These are phyloP conservation scores for Galaxea fascicularis DNA, from an alignment of 92 coral and sea anemone species.

Conservation along the genomic window DNA sequence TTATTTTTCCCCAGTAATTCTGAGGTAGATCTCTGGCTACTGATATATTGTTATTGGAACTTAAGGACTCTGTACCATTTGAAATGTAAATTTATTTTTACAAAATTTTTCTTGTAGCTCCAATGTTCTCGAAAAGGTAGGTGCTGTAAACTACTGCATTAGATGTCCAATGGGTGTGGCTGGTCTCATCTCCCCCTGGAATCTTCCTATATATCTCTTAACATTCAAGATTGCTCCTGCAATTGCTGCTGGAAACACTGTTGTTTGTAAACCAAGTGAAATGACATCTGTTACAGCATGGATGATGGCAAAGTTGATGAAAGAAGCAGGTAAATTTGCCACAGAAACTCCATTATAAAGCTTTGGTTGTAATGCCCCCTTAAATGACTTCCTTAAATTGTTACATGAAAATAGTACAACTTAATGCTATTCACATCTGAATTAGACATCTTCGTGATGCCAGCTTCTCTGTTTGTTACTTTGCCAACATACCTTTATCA, in stretches of 20 bases:
- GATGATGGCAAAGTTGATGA: constrained; percentile 80
- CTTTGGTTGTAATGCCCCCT: too few species aligned
- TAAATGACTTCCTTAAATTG: too few species aligned
- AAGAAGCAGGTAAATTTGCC: constrained; percentile 75
- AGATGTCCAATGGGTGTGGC: constrained; percentile 82
- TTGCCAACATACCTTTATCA: too few species aligned
- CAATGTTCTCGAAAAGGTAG: constrained; percentile 58
- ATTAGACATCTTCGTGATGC: too few species aligned
- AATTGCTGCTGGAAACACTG: constrained; percentile 86
- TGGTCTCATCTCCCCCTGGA: constrained; percentile 89
- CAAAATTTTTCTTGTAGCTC: constrained; percentile 51
- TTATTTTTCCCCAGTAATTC: too few species aligned
- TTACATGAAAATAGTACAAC: too few species aligned
- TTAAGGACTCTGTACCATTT: background rate
- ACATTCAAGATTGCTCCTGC: constrained; percentile 93
- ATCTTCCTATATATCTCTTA: constrained; percentile 81
- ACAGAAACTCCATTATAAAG: too few species aligned
- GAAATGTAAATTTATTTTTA: background rate
- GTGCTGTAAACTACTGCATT: constrained; percentile 75
- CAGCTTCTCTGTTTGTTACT: too few species aligned
- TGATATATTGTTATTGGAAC: too few species aligned
- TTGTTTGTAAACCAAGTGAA: constrained; percentile 94
- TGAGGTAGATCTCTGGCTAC: too few species aligned
- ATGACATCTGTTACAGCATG: constrained; percentile 92
- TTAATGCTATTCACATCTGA: too few species aligned